Evolutionary conservation across 2,888 invertebrate genomes (phyloP), one percentile per base, ranked within the genome.

Genomic region (Drosophila dives): DNA sequence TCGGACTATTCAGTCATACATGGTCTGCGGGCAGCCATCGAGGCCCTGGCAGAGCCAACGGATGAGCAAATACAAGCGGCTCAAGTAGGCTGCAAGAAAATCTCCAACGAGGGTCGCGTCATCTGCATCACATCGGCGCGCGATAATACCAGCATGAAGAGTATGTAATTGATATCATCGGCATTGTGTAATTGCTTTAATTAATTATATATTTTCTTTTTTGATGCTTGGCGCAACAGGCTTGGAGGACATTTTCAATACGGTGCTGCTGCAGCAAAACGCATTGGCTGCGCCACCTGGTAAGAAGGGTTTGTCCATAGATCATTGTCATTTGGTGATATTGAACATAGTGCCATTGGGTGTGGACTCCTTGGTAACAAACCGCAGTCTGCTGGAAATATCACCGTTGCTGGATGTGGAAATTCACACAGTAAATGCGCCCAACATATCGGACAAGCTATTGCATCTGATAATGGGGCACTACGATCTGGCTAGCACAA

Each of bases 401-500:
- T 96, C 97, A 0, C 94, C 95, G 7, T 94, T 96, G 29, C 91
- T 97, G 36, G 95, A 96, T 0, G 96, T 96, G 3, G 97, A 97
- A 93, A 96, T 97, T 1, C 96, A 97, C 91, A 96, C 97, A 1
- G 95, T 96, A 17, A 95, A 95, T 82, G 97, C 97, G 0, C 95
- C 96, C 49, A 94, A 94, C 8, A 94, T 97, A 60, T 96, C 97
- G 0, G 95, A 95, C 69, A 95, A 97, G 82, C 92, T 98, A 12
- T 96, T 96, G 0, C 95, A 96, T 54, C 93, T 97, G 10, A 97
- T 97, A 77, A 92, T 97, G 82, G 95, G 96, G 4, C 99, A 99
- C 92, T 99, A 98, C 88, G 96, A 97, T 91, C 94, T 99, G 53
- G 97, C 98, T 0, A 98, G 97, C 68, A 99, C 99, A 1, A 99